Evolutionary conservation across 1,140 invertebrate genomes (phyloP).

Genomic region (Acromyrmex echinatior): DNA sequence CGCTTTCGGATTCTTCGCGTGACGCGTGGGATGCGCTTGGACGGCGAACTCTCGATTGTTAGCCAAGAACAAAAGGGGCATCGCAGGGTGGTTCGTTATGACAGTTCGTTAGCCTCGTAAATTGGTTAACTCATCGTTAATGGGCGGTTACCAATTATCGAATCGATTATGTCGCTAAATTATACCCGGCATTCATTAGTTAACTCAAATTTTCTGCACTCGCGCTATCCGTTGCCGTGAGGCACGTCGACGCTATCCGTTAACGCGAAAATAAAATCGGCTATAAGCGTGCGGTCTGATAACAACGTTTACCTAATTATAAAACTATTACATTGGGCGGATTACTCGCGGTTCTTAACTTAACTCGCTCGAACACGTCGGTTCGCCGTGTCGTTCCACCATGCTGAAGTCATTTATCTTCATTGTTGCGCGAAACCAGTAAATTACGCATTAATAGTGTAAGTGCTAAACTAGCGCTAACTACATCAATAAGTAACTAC

Average conservation of each 20-base stretch:
- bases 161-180: slow-evolving; percentile 74
- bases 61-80: slow-evolving; percentile 73
- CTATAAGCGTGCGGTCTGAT: slow-evolving; percentile 4
- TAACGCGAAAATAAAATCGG: slow-evolving; percentile 60
- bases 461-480: slow-evolving; percentile 30
- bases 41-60: slow-evolving; percentile 60
- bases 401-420: slow-evolving; percentile 45
- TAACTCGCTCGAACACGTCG: slow-evolving; percentile 32
- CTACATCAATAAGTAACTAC: slow-evolving; percentile 1
- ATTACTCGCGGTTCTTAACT: slow-evolving; percentile 29
- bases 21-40: slow-evolving; percentile 27
- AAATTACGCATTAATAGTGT: slow-evolving; percentile 36
- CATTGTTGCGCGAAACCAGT: slow-evolving; percentile 26
- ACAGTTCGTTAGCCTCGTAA: slow-evolving; percentile 75
- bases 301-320: slow-evolving; percentile 48
- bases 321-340: slow-evolving; percentile 62
- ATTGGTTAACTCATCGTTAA: slow-evolving; percentile 73
- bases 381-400: slow-evolving; percentile 32
- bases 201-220: slow-evolving; percentile 69
- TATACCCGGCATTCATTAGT: slow-evolving; percentile 72
- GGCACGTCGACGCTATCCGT: slow-evolving; percentile 25
- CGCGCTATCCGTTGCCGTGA: slow-evolving; percentile 1
- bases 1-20: slow-evolving; percentile 51
- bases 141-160: slow-evolving; percentile 75
- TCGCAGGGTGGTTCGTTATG: slow-evolving; percentile 70